These are phyloP conservation scores for Phengaris arion DNA, from an alignment of 2,888 invertebrate genomes.

Conservation along the genomic window DNA sequence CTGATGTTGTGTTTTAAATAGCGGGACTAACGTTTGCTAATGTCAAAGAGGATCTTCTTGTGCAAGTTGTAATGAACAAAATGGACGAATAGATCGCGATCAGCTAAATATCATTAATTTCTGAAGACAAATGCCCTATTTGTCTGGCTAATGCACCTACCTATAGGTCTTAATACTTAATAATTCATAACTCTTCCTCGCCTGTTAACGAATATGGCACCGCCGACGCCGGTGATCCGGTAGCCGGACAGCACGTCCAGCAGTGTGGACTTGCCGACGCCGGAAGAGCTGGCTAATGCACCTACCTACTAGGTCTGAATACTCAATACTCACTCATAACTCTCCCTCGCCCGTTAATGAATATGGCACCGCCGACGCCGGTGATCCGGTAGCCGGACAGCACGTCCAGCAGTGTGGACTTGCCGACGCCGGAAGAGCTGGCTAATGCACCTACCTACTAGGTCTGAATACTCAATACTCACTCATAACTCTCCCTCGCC, in stretches of 20 bases:
- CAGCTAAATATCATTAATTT: too few relatives aligned
- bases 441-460: too few relatives aligned
- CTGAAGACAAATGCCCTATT: too few relatives aligned
- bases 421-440: slow-evolving; percentile 91
- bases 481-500: slow-evolving; percentile 86
- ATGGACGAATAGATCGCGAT: too few relatives aligned
- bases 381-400: slow-evolving; percentile 93
- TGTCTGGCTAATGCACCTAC: too few relatives aligned
- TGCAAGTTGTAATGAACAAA: too few relatives aligned
- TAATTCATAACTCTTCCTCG: slow-evolving; percentile 84
- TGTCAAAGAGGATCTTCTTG: too few relatives aligned
- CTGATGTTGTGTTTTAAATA: neutral
- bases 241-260: slow-evolving; percentile 95
- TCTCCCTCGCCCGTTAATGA: slow-evolving; percentile 88
- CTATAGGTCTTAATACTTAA: too few relatives aligned
- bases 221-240: slow-evolving; percentile 89
- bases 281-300: slow-evolving; percentile 79
- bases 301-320: too few relatives aligned
- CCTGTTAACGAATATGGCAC: slow-evolving; percentile 86
- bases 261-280: slow-evolving; percentile 95
- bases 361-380: slow-evolving; percentile 88
- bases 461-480: slow-evolving; percentile 45
- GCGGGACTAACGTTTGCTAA: too few relatives aligned
- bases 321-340: slow-evolving; percentile 80
- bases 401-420: slow-evolving; percentile 94